These are phyloP conservation scores for Vulpes ferrilata DNA, from an alignment of 2,113 vertebrate species.

Conservation along the genomic window DNA sequence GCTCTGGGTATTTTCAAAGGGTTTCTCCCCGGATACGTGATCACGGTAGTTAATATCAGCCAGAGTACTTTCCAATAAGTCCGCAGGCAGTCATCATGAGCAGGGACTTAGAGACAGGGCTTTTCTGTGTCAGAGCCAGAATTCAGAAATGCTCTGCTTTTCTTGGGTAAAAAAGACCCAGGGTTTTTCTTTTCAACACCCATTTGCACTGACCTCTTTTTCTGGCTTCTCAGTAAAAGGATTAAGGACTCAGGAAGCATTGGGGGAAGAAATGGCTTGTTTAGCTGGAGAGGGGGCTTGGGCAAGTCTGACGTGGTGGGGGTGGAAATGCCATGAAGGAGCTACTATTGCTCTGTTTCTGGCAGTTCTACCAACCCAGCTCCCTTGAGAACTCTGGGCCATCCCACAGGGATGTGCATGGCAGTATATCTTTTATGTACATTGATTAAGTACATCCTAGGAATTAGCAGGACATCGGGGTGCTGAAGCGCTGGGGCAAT, in stretches of 20 bases:
- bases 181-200: slow-evolving; percentile 65
- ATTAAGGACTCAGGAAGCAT: slow-evolving; percentile 68
- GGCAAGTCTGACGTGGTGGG: not conserved
- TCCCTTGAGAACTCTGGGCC: not conserved
- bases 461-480: not conserved
- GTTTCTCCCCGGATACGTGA: not conserved
- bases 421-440: not conserved
- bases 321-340: not conserved
- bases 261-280: not conserved
- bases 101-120: slow-evolving; percentile 45
- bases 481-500: not conserved
- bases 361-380: not conserved
- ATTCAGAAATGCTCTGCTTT: slow-evolving; percentile 69
- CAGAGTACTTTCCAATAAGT: slow-evolving; percentile 30
- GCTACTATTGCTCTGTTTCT: not conserved
- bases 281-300: slow-evolving; percentile 6
- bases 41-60: slow-evolving; percentile 42
- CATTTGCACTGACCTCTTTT: slow-evolving; percentile 77
- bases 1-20: not conserved
- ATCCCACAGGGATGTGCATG: not conserved
- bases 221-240: slow-evolving; percentile 71
- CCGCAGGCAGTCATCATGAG: slow-evolving; percentile 43
- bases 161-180: slow-evolving; percentile 63
- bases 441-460: not conserved
- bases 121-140: slow-evolving; percentile 71